phyloP scores from a whole-genome alignment of 2,797 vertebrate genomes.

The Gymnoscopelus braueri region DNA sequence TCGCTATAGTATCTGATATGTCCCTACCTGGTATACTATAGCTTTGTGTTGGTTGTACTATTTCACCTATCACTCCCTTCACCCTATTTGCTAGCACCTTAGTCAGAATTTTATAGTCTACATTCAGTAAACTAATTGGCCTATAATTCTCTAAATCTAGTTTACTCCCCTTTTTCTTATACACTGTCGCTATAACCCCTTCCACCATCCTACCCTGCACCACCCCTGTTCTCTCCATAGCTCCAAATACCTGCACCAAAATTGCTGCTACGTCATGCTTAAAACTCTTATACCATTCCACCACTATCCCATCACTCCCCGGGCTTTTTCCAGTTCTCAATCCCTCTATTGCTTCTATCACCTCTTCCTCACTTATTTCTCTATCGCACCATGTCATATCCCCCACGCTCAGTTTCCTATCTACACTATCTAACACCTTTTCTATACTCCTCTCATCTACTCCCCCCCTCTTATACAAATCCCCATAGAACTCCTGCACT shows the following conservation, averaged over 20 bases:
- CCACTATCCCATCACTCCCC: no score
- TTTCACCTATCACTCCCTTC: background rate
- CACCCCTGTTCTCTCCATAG: no score
- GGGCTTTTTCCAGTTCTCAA: no score
- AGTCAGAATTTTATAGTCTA: background rate
- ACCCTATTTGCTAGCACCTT: background rate
- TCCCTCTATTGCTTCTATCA: no score
- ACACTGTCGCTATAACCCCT: background rate
- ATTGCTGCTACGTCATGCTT: background rate
- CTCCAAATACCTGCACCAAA: no score
- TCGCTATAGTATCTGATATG: background rate
- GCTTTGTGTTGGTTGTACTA: background rate
- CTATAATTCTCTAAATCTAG: background rate
- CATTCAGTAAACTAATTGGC: background rate
- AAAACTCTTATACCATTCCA: background rate
- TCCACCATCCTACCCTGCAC: background rate
- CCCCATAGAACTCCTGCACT: background rate
- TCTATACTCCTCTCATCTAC: no score
- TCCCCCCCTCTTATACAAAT: background rate
- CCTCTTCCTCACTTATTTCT: no score
- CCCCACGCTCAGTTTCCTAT: no score
- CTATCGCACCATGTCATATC: no score
- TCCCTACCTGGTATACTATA: conserved; percentile 5
- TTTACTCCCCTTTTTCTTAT: background rate
- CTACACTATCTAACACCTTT: no score